A percentile compares a stretch with the other conserved stretches of the same genome.
Conservation (phyloP, 2,113 vertebrate genomes). For the Syngnathus floridae region DNA sequence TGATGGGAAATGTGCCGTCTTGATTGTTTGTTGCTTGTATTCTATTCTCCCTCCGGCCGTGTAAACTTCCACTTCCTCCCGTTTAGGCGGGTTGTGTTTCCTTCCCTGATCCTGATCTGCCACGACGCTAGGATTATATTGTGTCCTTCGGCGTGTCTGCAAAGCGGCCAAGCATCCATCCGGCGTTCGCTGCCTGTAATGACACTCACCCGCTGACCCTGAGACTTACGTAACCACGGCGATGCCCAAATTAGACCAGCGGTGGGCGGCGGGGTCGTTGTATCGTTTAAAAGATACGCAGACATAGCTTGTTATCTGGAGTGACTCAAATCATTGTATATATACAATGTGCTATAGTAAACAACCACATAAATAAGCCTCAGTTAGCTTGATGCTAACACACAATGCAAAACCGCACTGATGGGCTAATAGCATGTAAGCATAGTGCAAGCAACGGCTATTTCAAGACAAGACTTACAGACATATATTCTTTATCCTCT, state of each 20-base stretch:
- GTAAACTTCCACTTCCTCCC: constrained; percentile 59
- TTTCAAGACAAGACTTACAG: no score
- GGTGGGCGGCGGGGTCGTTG: background rate
- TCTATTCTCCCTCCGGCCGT: constrained; percentile 11
- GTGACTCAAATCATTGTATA: no score
- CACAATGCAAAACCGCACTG: no score
- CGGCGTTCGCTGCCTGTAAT: constrained; percentile 30
- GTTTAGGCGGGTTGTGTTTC: constrained; percentile 36
- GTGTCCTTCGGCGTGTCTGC: constrained; percentile 15
- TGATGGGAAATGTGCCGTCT: constrained; percentile 29
- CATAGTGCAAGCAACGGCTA: no score
- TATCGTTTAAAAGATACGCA: no score
- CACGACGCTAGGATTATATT: constrained; percentile 15
- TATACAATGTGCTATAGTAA: no score
- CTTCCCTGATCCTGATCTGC: constrained; percentile 45
- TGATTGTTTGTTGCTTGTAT: constrained; percentile 17
- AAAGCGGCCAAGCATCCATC: constrained; percentile 43
- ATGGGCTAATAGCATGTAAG: no score
- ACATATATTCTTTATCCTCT: no score
- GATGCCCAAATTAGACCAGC: constrained; percentile 62
- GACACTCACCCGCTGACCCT: constrained; percentile 65
- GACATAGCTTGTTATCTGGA: no score
- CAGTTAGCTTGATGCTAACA: no score
- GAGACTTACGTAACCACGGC: constrained; percentile 66
- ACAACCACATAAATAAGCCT: no score